A percentile compares a stretch with the other conserved stretches of the same genome.
phyloP scores from a whole-genome alignment of 2,888 invertebrate genomes.

The Ganaspis brasiliensis region DNA sequence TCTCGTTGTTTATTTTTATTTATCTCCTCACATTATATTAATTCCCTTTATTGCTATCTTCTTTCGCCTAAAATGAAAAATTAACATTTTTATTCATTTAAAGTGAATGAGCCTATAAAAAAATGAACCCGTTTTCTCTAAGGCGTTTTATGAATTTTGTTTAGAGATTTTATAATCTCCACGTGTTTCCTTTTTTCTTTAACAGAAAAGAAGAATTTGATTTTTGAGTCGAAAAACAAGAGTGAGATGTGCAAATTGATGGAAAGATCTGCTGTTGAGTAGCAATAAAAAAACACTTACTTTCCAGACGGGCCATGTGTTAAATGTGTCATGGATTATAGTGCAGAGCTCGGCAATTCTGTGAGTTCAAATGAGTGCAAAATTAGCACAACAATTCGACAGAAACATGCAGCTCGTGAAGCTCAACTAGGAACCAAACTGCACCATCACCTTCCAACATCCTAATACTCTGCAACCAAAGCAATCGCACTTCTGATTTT shows the following conservation, averaged over 20 bases:
- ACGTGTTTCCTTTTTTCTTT: too few relatives aligned
- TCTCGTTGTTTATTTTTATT: too few relatives aligned
- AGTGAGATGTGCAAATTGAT: neutral
- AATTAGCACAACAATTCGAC: conserved; percentile 75
- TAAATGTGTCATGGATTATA: conserved; percentile 69
- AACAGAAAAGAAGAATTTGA: neutral
- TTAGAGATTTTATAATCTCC: too few relatives aligned
- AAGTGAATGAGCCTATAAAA: too few relatives aligned
- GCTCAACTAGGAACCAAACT: conserved; percentile 71
- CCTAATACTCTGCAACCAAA: conserved; percentile 69
- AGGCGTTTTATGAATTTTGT: too few relatives aligned
- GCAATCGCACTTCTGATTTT: conserved; percentile 11
- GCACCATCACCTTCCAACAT: conserved; percentile 73
- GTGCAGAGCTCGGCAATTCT: conserved; percentile 65
- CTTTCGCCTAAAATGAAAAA: too few relatives aligned
- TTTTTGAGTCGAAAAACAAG: neutral
- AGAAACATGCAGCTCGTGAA: conserved; percentile 73
- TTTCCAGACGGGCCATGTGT: conserved; percentile 77
- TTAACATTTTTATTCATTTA: too few relatives aligned
- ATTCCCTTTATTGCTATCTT: too few relatives aligned
- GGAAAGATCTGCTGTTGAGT: neutral
- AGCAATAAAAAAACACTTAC: conserved; percentile 67
- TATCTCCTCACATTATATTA: too few relatives aligned
- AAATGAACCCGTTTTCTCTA: too few relatives aligned
- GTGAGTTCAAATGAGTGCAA: conserved; percentile 73